phyloP scores from a whole-genome alignment of 2,797 vertebrate genomes.

The Galagoides demidoff region DNA sequence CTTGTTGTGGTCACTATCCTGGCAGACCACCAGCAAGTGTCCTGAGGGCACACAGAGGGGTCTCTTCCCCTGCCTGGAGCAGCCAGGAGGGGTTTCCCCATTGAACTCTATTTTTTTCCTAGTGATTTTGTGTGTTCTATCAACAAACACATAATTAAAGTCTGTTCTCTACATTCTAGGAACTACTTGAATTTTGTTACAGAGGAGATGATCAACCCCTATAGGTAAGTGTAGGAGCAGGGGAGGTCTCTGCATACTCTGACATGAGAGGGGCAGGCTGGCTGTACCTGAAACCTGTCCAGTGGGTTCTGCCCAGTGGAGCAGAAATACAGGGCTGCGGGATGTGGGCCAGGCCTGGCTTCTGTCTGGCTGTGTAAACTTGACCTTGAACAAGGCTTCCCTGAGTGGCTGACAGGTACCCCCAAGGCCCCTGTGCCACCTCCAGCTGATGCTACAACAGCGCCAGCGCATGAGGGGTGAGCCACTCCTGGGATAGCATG shows the following conservation, averaged over 20 bases:
- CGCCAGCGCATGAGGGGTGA: background rate
- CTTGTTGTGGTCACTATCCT: background rate
- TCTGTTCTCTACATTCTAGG: conserved; percentile 87
- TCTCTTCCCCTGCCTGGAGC: background rate
- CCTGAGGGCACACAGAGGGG: rapidly evolving
- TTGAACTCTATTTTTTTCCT: too few relatives aligned
- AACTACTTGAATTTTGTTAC: conserved; percentile 99
- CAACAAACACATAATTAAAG: background rate
- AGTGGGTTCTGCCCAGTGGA: background rate
- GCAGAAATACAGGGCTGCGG: rapidly evolving
- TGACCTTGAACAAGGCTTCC: background rate
- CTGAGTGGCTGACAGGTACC: background rate
- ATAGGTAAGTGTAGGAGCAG: conserved; percentile 89
- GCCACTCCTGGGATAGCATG: background rate
- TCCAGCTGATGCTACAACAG: background rate
- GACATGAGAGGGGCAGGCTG: background rate
- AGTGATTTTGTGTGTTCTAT: background rate
- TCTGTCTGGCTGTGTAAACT: background rate
- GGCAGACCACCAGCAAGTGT: background rate
- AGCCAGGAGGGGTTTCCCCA: background rate
- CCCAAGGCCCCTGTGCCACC: background rate
- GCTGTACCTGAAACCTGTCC: background rate
- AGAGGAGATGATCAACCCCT: conserved; percentile 99
- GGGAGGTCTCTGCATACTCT: rapidly evolving
- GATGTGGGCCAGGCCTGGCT: background rate